Percentiles rank a stretch among this genome's conserved stretches.
phyloP scores from a whole-genome alignment of 92 coral and sea anemone genomes.

The Blastomussa wellsi region DNA sequence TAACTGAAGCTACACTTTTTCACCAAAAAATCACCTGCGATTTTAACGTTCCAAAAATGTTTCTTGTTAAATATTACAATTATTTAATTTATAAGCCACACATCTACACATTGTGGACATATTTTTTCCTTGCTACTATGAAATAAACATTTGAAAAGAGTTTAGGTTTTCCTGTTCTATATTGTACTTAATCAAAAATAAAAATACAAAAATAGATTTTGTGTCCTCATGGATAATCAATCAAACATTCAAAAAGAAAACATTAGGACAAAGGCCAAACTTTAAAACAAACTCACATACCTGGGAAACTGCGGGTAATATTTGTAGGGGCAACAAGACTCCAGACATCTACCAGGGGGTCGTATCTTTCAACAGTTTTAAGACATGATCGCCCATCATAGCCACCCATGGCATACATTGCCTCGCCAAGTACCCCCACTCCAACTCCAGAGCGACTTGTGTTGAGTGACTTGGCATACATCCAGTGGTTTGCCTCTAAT shows the following conservation, averaged over 20 bases:
- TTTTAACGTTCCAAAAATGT: too few relatives aligned
- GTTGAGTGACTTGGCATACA: conserved; percentile 87
- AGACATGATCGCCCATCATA: conserved; percentile 98
- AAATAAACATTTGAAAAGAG: too few relatives aligned
- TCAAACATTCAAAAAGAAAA: background rate
- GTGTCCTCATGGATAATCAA: background rate
- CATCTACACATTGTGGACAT: too few relatives aligned
- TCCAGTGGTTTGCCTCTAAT: conserved; percentile 88
- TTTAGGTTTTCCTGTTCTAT: background rate
- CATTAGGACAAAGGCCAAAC: background rate
- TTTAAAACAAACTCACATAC: conserved; percentile 43
- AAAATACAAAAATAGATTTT: too few relatives aligned
- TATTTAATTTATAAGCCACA: too few relatives aligned
- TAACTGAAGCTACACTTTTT: too few relatives aligned
- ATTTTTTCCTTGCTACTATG: too few relatives aligned
- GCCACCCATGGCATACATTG: conserved; percentile 97
- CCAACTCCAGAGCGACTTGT: conserved; percentile 99
- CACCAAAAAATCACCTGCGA: too few relatives aligned
- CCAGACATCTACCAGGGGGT: conserved; percentile 98
- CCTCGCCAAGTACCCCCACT: conserved; percentile 92
- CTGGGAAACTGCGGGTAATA: conserved; percentile 97
- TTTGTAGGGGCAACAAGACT: conserved; percentile 94
- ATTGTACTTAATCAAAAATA: too few relatives aligned
- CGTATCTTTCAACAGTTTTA: conserved; percentile 97
- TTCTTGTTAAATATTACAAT: too few relatives aligned